Conservation (phyloP, 2,113 vertebrate genomes). For the Ciconia maguari region DNA sequence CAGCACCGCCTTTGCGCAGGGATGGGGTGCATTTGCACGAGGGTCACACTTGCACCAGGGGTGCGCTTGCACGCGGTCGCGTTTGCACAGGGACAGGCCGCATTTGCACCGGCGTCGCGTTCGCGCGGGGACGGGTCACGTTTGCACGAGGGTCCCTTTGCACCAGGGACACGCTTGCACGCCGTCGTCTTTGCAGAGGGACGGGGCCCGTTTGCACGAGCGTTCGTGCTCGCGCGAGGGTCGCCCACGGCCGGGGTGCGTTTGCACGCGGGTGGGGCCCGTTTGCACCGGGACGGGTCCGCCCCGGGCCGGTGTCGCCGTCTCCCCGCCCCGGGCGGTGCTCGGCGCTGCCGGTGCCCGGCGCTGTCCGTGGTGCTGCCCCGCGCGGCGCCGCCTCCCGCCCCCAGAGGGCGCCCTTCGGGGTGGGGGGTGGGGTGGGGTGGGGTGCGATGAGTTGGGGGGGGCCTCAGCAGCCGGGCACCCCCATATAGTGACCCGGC, state of each 20-base stretch:
- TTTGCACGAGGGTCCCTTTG: no score
- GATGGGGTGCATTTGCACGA: not conserved
- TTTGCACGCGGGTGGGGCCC: not conserved
- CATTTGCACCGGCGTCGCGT: not conserved
- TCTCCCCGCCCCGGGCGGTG: not conserved
- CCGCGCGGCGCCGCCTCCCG: not conserved
- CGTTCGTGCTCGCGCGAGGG: not conserved
- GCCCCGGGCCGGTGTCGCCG: not conserved
- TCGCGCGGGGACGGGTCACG: not conserved
- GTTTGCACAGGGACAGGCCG: not conserved
- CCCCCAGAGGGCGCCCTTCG: not conserved
- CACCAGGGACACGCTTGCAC: no score
- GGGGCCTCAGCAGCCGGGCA: not conserved
- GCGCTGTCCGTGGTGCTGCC: slow-evolving; percentile 51
- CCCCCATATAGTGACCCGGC: not conserved
- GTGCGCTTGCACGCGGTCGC: fast-evolving
- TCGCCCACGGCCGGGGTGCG: not conserved
- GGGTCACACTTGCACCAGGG: not conserved
- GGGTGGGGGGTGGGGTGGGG: not conserved
- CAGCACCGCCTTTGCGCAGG: not conserved
- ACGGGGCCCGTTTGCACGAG: not conserved
- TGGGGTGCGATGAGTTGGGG: not conserved
- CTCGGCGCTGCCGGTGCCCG: not conserved
- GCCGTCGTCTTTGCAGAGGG: not conserved
- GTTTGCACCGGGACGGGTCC: not conserved